Percentiles rank a stretch among this genome's conserved stretches.
Evolutionary conservation across 2,113 vertebrate species (phyloP).

Genomic region (Acinonyx jubatus): DNA sequence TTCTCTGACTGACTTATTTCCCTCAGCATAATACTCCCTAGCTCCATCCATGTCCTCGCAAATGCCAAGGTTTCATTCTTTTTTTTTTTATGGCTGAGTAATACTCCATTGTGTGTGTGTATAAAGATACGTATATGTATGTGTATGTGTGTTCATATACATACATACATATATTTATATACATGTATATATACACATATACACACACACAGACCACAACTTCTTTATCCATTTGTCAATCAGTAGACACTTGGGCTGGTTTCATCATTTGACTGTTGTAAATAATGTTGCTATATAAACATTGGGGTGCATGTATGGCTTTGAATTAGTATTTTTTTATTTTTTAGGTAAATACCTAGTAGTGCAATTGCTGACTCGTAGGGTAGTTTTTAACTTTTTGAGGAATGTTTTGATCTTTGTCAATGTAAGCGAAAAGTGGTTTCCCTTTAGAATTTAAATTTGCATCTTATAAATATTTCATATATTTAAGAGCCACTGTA

Average conservation of each 20-base stretch:
- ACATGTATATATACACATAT: not conserved
- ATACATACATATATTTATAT: not conserved
- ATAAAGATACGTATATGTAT: too few species aligned
- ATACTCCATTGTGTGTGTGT: not conserved
- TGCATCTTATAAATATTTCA: not conserved
- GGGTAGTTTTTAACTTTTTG: not conserved
- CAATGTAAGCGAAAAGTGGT: not conserved
- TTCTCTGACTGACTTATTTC: not conserved
- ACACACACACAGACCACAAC: not conserved
- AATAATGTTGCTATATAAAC: not conserved
- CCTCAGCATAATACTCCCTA: not conserved
- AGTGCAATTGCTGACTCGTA: not conserved
- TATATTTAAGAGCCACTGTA: not conserved
- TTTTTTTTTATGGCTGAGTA: not conserved
- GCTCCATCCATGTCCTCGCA: not conserved
- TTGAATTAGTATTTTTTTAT: not conserved
- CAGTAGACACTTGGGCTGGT: not conserved
- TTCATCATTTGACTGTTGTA: not conserved
- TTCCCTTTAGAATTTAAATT: not conserved
- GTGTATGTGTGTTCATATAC: too few species aligned
- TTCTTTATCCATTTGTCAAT: not conserved
- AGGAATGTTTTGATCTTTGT: not conserved
- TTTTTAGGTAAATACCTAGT: not conserved
- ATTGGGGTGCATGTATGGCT: not conserved
- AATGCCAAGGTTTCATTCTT: not conserved